Evolutionary conservation across 2,888 invertebrate genomes (phyloP), one percentile per base, ranked within the genome.

Genomic region (Oithona nana): DNA sequence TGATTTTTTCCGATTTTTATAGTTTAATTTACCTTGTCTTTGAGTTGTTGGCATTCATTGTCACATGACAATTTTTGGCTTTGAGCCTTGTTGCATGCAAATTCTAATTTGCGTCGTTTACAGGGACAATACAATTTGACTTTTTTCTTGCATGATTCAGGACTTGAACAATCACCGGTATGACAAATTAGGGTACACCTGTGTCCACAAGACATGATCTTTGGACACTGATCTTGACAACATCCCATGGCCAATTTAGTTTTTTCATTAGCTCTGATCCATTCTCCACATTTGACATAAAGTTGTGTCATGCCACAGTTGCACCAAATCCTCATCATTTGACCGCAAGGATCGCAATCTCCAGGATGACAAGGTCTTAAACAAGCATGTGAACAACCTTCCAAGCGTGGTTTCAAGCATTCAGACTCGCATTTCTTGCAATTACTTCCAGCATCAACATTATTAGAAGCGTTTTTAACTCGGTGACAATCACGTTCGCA

Each of bases 201-300:
- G 73, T 94, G 93, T 0, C 88, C 86, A 73, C 93, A 94, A 6
- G 80, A 72, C 71, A 86, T 81, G 82, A 88, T 71, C 28, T 62
- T 62, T 16, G 62, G 62, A 72, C 93, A 94, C 66, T 85, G 86
- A 71, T 87, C 86, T 49, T 84, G 84, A 71, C 93, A 94, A 63
- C 79, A 79, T 63, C 72, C 70, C 64, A 76, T 66, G 71, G 73
- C 66, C 71, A 76, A 74, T 56, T 77, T 72, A 20, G 66, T 66
- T 48, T 69, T 68, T 16, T 66, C 65, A 54, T 71, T 70, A 16
- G 79, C 75, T 1, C 73, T 71, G 0, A 79, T 77, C 71, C 84
- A 80, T 67, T 84, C 82, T 39, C 73, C 74, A 70, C 94, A 94
- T 30, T 81, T 78, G 61, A 87, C 77, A 68, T 86, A 84, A 2